These are phyloP conservation scores for Habroteleia sp. DNA, from an alignment of 2,888 invertebrate species.

Conservation along the genomic window DNA sequence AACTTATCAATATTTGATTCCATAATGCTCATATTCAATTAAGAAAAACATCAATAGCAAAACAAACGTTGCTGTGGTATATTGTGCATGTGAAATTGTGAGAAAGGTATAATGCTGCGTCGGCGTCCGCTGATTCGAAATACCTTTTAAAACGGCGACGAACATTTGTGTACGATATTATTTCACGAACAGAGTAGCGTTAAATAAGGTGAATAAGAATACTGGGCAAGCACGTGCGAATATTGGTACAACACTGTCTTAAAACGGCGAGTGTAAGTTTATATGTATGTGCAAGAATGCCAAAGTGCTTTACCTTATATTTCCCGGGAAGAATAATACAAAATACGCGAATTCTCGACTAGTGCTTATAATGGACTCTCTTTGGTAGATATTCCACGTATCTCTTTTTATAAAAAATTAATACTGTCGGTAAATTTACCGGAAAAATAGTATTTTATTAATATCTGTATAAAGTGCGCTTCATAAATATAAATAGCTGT, in stretches of 20 bases:
- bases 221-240: constrained; percentile 39
- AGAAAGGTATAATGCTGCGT: constrained; percentile 24
- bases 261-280: constrained; percentile 43
- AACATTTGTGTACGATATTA: constrained; percentile 68
- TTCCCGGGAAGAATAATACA: constrained; percentile 64
- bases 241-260: constrained; percentile 38
- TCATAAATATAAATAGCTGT: too few relatives aligned
- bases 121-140: constrained; percentile 66
- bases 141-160: constrained; percentile 68
- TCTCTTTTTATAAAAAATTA: constrained; percentile 32
- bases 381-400: constrained; percentile 50
- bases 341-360: constrained; percentile 54
- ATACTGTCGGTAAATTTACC: constrained; percentile 32
- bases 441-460: constrained; percentile 35
- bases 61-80: constrained; percentile 3
- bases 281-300: constrained; percentile 57
- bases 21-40: constrained; percentile 40
- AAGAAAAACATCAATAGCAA: constrained; percentile 31
- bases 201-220: constrained; percentile 71
- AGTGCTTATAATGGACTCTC: constrained; percentile 40
- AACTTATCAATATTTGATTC: constrained; percentile 44
- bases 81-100: constrained; percentile 28
- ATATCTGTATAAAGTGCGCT: constrained; percentile 16
- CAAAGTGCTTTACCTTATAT: constrained; percentile 74
- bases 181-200: constrained; percentile 66